Evolutionary conservation across 2,113 vertebrate genomes (phyloP).

Genomic region (Shinisaurus crocodilurus): DNA sequence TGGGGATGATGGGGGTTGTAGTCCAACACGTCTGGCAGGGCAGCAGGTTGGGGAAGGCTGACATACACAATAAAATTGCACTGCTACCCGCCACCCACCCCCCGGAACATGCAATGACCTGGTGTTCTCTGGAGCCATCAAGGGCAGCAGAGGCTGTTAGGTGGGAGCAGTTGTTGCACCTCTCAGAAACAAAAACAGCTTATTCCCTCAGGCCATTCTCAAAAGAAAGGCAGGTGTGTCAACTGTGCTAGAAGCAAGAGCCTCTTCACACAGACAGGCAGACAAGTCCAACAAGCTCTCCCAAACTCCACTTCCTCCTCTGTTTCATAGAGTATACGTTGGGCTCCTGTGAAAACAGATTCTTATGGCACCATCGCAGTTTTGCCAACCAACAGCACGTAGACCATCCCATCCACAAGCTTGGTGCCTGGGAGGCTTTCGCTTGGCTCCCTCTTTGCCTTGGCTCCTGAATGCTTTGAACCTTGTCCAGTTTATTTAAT

Average conservation of each 20-base stretch:
- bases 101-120: neutral
- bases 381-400: neutral
- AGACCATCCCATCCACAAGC: neutral
- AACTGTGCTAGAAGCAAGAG: neutral
- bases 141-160: no score
- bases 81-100: no score
- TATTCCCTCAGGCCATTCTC: neutral
- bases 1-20: no score
- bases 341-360: no score
- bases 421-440: neutral
- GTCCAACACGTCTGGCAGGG: no score
- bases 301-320: neutral
- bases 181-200: neutral
- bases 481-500: neutral
- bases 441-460: neutral
- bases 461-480: neutral
- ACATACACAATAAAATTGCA: neutral
- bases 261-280: neutral
- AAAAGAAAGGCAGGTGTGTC: neutral
- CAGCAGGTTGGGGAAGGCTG: no score
- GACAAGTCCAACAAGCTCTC: neutral
- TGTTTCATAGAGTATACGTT: no score
- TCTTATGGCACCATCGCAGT: no score
- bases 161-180: neutral
- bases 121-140: neutral